Evolutionary conservation across 2,888 invertebrate genomes (phyloP), one percentile per base, ranked within the genome.

Genomic region (Lasioglossum villosulum): DNA sequence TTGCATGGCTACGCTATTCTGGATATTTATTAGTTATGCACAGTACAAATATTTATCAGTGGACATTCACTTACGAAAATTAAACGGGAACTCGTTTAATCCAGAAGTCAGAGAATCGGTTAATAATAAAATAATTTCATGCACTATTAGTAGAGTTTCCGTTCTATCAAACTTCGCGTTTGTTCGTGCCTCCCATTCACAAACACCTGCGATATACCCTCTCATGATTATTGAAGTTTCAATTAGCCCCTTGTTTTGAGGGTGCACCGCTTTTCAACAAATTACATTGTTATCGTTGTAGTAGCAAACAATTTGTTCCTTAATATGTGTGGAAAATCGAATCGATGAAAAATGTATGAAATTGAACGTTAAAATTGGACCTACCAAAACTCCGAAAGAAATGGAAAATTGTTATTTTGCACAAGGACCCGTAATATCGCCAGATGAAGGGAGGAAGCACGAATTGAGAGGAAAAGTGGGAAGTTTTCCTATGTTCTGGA

Each of bases 171-270:
- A 34, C 66, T 66, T 66, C 34, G 48, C 34, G 63, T 63, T 34
- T 66, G 66, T 34, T 30, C 34, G 19, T 34, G 34, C 27, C 66
- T 5, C 34, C 16, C 19, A 66, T 19, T 30, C 66, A 34, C 66
- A 19, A 30, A 66, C 30, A 34, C 19, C 19, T 34, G 19, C 34
- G 6, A 34, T 8, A 34, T 10, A 19, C 34, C 8, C 37, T 68
- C 68, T 68, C 68, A 37, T 68, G 34, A 68, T 68, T 68, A 68
- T 34, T 68, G 68, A 23, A 37, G 19, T 68, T 68, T 37, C 68
- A 68, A 68, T 68, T 37, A 68, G 68, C 68, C 37, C 23, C 37
- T 66, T 19, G 66, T 3, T 30, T 30, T 16, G 5, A 16, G 68
- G 23, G 66, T 34, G 30, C 10, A 2, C 68, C 34, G 2, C 23